Evolutionary conservation across 2,113 vertebrate species (phyloP).

Genomic region (Mastomys natalensis): DNA sequence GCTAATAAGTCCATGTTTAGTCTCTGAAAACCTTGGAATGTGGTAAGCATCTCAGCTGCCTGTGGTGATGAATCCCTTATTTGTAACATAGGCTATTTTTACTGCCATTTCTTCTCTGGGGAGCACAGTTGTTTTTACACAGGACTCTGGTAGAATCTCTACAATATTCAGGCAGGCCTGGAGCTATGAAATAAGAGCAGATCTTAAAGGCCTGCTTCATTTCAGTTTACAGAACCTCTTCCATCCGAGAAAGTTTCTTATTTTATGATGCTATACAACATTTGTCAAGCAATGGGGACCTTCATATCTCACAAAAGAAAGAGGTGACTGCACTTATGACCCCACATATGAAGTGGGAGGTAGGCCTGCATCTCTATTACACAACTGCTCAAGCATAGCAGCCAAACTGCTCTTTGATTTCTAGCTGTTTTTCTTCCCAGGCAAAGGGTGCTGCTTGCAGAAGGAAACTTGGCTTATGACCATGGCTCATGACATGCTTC

Average conservation of each 20-base stretch:
- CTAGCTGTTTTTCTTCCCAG: background rate
- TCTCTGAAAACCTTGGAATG: background rate
- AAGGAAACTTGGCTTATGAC: background rate
- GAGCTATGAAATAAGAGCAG: background rate
- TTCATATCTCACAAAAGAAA: background rate
- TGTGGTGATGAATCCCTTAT: background rate
- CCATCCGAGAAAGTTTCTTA: background rate
- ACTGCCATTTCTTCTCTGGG: background rate
- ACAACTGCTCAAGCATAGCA: fast-evolving
- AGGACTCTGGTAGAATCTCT: background rate
- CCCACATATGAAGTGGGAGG: background rate
- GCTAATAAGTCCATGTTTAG: background rate
- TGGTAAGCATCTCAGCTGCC: fast-evolving
- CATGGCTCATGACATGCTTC: background rate
- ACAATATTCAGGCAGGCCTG: background rate
- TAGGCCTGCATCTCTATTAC: fast-evolving
- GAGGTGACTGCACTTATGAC: background rate
- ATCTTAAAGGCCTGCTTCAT: too few species aligned
- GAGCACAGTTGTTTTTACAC: background rate
- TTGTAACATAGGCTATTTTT: background rate
- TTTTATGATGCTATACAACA: background rate
- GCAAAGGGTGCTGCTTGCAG: background rate
- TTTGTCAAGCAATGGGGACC: background rate
- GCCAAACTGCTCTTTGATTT: background rate
- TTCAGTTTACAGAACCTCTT: background rate